Evolutionary conservation across 2,888 invertebrate genomes (phyloP), one percentile per base, ranked within the genome.

Genomic region (Lypha dubia): DNA sequence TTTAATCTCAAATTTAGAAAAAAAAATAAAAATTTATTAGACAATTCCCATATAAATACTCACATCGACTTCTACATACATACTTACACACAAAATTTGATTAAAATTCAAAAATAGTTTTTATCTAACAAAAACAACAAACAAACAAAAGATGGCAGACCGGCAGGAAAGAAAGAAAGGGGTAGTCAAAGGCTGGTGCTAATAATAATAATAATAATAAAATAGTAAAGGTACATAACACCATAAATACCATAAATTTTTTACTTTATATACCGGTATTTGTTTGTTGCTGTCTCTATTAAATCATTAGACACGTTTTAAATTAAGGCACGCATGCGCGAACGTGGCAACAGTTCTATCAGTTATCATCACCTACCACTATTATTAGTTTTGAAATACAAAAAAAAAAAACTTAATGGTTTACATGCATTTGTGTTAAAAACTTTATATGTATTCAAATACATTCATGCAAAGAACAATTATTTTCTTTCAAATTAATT

Each of bases 261-360:
- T 44, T 28, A 41, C 32, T 79, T 60, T 24, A 76, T 71, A 60
- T 60, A 68, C 51, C 51, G 38, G 73, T 60, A 58, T 65, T 32
- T 75, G 0, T 44, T 60, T 56, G 35, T 24, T 53, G 24, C 13
- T 38, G 41, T 17, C 44, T 70, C 67, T 70, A 81, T 84, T 81
- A 79, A 81, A 84, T 84, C 83, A 86, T 87, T 85, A 79, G 85
- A 68, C 87, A 87, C 87, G 87, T 87, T 85, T 86, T 74, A 85
- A 87, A 86, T 85, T 83, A 79, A 86, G 86, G 86, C 87, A 87
- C 87, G 87, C 87, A 86, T 88, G 88, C 85, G 79, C 85, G 82
- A 71, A 32, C 49, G 73, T 65, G 3, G n/a, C 56, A 63, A 68
- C 44, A 73, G 56, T 73, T 84, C 71, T 75, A 79, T 79, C 60